Evolutionary conservation across 2,888 invertebrate genomes (phyloP).

Genomic region (Allacma fusca): DNA sequence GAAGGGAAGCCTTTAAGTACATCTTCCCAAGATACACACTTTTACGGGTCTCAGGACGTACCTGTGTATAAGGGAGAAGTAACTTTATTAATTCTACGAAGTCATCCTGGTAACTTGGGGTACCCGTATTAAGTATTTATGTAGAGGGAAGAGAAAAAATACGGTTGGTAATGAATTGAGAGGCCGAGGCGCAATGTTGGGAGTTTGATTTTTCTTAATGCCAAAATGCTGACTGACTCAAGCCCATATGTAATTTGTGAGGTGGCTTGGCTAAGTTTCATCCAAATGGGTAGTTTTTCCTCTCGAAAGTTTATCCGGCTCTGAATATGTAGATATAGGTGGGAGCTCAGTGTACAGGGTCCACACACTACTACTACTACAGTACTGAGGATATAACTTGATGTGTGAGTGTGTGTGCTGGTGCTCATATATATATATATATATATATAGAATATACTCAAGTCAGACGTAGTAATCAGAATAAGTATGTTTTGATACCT

Average conservation of each 20-base stretch:
- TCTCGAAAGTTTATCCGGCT: no score
- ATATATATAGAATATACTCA: not conserved
- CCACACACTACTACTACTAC: no score
- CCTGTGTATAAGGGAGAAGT: not conserved
- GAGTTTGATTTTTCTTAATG: conserved; percentile 38
- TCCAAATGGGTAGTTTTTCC: not conserved
- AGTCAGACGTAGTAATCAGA: not conserved
- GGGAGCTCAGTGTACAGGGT: no score
- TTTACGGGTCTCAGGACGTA: not conserved
- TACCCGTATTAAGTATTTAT: conserved; percentile 1
- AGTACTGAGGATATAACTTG: no score
- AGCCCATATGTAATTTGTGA: conserved; percentile 4
- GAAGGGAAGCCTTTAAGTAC: no score
- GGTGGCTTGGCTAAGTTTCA: not conserved
- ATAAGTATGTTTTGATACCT: conserved; percentile 4
- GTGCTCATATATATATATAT: no score
- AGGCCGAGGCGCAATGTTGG: conserved; percentile 30
- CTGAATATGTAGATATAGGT: no score
- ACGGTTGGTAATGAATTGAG: conserved; percentile 33
- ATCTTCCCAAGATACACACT: no score
- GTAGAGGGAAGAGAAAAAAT: not conserved
- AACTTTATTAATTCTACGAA: conserved; percentile 13
- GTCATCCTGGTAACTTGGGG: conserved; percentile 23
- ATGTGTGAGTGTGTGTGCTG: no score
- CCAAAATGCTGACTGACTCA: conserved; percentile 1